Evolutionary conservation across 2,113 vertebrate species (phyloP), one percentile per base, ranked within the genome.

Genomic region (Barbus barbus): DNA sequence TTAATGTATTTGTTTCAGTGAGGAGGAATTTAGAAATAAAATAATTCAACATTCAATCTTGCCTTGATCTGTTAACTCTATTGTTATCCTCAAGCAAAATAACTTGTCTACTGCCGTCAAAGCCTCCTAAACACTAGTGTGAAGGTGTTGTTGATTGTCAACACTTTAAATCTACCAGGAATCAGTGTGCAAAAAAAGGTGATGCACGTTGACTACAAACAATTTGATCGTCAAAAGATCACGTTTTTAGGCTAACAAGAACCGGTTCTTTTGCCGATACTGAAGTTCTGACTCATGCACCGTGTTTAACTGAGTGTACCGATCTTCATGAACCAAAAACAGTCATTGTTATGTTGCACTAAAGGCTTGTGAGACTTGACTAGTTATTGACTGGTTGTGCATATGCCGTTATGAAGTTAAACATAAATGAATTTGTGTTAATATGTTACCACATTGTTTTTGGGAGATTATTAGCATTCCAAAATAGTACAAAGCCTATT

Each of bases 131-230:
- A 41, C 46, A 31, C 22, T 67, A 75, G 22, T 67, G 65, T 38
- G 33, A 81, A 77, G 51, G 83, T 81, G 81, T 83, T 81, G 81
- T 83, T 78, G 85, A 86, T 75, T 72, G 41, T 83, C 67, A 88
- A 82, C 78, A 67, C 82, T 20, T 41, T 33, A 36, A 78, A 38
- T 60, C 41, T 51, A 65, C 61, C 22, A 82, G 44, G 69, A 81
- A 78, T 33, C n/a, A n/a, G n/a, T 56, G 9, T 33, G 36, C 16
- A 13, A 11, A 41, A 44, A 46, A 22, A 26, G 26, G 28, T 28
- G 9, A 53, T 22, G 20, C 13, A 46, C 53, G 38, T 51, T 73
- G 51, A 80, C 72, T 46, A 48, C 44, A 80, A 16, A 78, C 80
- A 12, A 60, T 31, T 46, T 46, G 1, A 26, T 12, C 5, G 12